These are phyloP conservation scores for Semnopithecus entellus DNA, from an alignment of 2,113 vertebrate species.

Conservation along the genomic window DNA sequence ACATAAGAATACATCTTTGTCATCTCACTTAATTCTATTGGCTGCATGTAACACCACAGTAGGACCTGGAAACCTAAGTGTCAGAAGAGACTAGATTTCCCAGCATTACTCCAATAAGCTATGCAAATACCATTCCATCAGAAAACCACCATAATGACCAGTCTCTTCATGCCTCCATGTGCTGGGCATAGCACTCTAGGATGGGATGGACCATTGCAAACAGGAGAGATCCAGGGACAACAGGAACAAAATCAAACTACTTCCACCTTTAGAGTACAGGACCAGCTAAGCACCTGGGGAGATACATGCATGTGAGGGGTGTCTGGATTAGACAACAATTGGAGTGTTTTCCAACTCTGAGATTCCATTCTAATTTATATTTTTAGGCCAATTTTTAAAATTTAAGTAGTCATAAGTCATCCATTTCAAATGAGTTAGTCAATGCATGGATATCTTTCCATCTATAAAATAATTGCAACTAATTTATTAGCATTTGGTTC, in stretches of 20 bases:
- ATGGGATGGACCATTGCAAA: no score
- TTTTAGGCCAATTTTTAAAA: not conserved
- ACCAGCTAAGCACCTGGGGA: not conserved
- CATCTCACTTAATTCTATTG: not conserved
- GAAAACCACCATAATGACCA: not conserved
- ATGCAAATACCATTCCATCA: not conserved
- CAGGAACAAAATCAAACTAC: not conserved
- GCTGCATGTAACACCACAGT: not conserved
- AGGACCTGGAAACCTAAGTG: not conserved
- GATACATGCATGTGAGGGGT: no score
- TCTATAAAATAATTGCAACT: slow-evolving; percentile 23
- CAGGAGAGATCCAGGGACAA: not conserved
- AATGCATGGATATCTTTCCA: not conserved
- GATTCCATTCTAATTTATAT: not conserved
- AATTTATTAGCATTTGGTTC: not conserved
- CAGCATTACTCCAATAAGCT: not conserved
- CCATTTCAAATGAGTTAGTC: slow-evolving; percentile 3
- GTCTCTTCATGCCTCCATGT: not conserved
- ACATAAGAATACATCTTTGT: not conserved
- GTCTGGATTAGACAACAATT: not conserved
- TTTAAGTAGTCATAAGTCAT: not conserved
- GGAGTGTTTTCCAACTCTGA: not conserved
- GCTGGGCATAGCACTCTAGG: not conserved
- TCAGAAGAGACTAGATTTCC: not conserved
- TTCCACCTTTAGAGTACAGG: not conserved